Conservation (phyloP, 2,797 vertebrate genomes). For the Sarcoramphus papa region DNA sequence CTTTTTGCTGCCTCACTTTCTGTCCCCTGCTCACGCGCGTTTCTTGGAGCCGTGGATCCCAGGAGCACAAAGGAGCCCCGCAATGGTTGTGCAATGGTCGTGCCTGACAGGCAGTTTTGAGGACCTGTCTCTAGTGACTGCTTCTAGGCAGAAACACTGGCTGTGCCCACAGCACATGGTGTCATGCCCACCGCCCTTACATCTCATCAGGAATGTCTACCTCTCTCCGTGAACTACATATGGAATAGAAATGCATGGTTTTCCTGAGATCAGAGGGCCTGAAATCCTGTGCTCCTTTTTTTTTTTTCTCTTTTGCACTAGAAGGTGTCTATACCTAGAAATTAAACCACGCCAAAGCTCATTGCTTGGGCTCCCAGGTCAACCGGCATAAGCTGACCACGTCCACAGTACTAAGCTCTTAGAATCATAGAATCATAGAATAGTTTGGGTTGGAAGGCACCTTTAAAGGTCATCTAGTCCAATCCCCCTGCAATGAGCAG, state of each 20-base stretch:
- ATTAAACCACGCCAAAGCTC: not conserved
- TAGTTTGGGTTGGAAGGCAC: not conserved
- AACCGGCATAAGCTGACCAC: not conserved
- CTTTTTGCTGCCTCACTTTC: not conserved
- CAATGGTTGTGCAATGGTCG: not conserved
- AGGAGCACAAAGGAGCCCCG: not conserved
- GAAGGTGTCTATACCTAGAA: not conserved
- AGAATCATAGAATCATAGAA: not conserved
- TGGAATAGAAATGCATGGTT: not conserved
- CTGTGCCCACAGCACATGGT: not conserved
- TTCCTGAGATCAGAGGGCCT: not conserved
- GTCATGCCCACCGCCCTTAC: accelerated
- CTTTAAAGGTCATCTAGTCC: not conserved
- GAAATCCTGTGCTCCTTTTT: not conserved
- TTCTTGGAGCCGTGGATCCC: not conserved
- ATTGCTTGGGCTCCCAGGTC: not conserved
- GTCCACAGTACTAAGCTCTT: not conserved
- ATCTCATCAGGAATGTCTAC: not conserved
- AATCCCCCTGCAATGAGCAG: not conserved
- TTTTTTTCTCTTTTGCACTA: not conserved
- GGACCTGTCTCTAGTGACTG: not conserved
- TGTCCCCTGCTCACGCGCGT: accelerated
- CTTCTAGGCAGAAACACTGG: not conserved
- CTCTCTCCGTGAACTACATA: not conserved
- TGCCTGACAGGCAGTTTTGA: not conserved